A percentile compares a stretch with the other conserved stretches of the same genome.
phyloP scores from a whole-genome alignment of 2,113 vertebrate genomes.

The Dascyllus trimaculatus region DNA sequence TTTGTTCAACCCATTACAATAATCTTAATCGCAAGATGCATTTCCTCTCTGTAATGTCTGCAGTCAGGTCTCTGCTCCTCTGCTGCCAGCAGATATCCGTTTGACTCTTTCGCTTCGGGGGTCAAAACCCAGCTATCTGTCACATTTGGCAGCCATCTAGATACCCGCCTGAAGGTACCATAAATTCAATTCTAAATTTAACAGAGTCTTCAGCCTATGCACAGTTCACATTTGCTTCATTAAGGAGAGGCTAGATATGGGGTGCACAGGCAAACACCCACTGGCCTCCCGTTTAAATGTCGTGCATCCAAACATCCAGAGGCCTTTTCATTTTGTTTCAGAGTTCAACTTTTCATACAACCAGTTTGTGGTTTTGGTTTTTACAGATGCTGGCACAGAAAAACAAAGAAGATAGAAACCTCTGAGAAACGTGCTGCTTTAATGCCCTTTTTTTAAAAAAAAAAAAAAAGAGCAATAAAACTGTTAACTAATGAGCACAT shows the following conservation, averaged over 20 bases:
- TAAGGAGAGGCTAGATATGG: conserved; percentile 37
- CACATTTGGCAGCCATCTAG: conserved; percentile 68
- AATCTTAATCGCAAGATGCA: conserved; percentile 46
- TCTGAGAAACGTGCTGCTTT: conserved; percentile 5
- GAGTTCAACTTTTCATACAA: conserved; percentile 7
- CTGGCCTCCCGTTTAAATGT: conserved; percentile 58
- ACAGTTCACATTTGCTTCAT: conserved; percentile 53
- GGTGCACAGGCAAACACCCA: conserved; percentile 43
- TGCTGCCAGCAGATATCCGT: conserved; percentile 56
- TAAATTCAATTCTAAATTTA: conserved; percentile 60
- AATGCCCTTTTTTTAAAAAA: not conserved
- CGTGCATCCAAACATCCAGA: conserved; percentile 52
- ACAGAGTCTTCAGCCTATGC: conserved; percentile 29
- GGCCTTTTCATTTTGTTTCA: conserved; percentile 35
- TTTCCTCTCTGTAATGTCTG: conserved; percentile 54
- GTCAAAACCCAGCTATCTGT: conserved; percentile 65
- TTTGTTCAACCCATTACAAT: conserved; percentile 47
- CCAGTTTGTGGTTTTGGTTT: not conserved
- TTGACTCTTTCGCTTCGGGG: conserved; percentile 58
- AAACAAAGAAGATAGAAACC: conserved; percentile 6
- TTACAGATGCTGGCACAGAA: conserved; percentile 15
- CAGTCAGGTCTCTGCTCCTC: conserved; percentile 49
- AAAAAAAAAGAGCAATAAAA: conserved; percentile 34
- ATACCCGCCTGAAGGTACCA: conserved; percentile 45
- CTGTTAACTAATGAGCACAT: conserved; percentile 43